These are phyloP conservation scores for Thalassarche chlororhynchos DNA, from an alignment of 2,113 vertebrate species.

Conservation along the genomic window DNA sequence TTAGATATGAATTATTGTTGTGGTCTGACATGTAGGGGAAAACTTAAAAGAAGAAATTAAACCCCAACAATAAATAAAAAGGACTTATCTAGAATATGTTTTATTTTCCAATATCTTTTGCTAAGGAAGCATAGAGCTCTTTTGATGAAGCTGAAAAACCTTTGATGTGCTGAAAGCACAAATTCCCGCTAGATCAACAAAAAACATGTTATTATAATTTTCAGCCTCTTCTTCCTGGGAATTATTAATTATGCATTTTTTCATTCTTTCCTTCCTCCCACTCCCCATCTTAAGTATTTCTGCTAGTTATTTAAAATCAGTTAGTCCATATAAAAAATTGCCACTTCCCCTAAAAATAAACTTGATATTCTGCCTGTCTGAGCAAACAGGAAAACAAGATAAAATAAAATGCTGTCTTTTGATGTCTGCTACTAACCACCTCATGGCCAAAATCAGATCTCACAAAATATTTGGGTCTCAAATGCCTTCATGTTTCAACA, in stretches of 20 bases:
- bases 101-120: neutral
- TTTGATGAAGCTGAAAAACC: neutral
- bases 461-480: neutral
- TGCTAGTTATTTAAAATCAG: neutral
- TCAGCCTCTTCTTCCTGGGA: neutral
- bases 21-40: neutral
- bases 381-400: neutral
- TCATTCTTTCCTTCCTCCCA: neutral
- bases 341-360: neutral
- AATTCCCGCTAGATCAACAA: neutral
- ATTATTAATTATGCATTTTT: neutral
- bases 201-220: neutral
- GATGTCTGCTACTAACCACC: neutral
- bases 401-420: neutral
- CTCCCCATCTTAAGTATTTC: neutral
- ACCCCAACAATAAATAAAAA: neutral
- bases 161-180: neutral
- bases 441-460: neutral
- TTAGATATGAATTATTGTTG: neutral
- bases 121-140: neutral
- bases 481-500: neutral
- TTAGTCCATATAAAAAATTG: neutral
- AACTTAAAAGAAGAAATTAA: neutral
- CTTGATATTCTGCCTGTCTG: neutral
- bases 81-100: neutral